Evolutionary conservation across 2,113 vertebrate genomes (phyloP).

Genomic region (Cyprinodon brontotheroides): DNA sequence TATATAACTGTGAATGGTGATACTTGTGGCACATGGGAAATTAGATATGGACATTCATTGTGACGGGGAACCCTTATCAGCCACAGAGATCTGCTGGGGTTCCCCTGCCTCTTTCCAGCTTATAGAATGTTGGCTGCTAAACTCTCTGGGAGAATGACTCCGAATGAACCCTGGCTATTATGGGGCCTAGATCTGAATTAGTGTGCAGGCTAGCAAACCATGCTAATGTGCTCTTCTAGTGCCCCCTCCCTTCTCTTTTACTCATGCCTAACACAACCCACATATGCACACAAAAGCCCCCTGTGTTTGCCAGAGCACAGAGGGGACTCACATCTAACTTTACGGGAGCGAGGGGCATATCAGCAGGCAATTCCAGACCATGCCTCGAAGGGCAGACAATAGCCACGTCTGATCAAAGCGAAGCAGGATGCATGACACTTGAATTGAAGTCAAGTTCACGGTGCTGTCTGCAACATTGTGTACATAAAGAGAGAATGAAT

Average conservation of each 20-base stretch:
- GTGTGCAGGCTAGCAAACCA: slow-evolving; percentile 73
- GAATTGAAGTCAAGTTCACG: slow-evolving; percentile 76
- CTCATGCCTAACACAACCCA: slow-evolving; percentile 34
- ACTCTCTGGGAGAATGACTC: slow-evolving; percentile 73
- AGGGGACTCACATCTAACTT: slow-evolving; percentile 82
- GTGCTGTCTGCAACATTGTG: slow-evolving; percentile 55
- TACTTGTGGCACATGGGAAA: slow-evolving; percentile 70
- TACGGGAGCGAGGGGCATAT: slow-evolving; percentile 72
- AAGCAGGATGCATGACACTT: slow-evolving; percentile 75
- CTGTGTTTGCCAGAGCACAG: slow-evolving; percentile 82
- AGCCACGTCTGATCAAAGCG: slow-evolving; percentile 85
- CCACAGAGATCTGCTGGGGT: slow-evolving; percentile 56
- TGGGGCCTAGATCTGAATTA: slow-evolving; percentile 64
- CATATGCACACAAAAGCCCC: slow-evolving; percentile 82
- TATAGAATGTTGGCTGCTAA: slow-evolving; percentile 72
- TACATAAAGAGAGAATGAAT: slow-evolving; percentile 43
- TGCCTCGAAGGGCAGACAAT: slow-evolving; percentile 79
- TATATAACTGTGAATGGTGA: slow-evolving; percentile 57
- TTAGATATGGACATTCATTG: slow-evolving; percentile 67
- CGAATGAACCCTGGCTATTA: slow-evolving; percentile 65
- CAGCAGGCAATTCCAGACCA: slow-evolving; percentile 77
- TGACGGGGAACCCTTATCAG: slow-evolving; percentile 65
- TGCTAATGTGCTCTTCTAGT: slow-evolving; percentile 59
- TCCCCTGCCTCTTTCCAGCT: slow-evolving; percentile 53
- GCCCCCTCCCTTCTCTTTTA: slow-evolving; percentile 28